Evolutionary conservation across 1,140 invertebrate genomes (phyloP), one percentile per base, ranked within the genome.

Genomic region (Anoplophora glabripennis): DNA sequence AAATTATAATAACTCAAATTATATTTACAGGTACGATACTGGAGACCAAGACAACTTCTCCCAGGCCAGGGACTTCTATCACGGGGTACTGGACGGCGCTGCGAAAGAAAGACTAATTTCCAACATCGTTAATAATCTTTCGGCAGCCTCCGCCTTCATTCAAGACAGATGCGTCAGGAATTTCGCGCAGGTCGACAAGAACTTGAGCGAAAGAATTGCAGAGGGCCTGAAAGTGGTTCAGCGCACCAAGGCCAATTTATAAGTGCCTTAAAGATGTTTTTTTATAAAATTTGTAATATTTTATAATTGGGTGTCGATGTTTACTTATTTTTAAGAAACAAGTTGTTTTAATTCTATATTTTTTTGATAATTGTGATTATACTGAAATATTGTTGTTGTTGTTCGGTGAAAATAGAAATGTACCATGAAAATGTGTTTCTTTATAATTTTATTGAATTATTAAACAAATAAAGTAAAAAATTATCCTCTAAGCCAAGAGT

Each of bases 31-130:
- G 46, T 90, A 89, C 73, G 90, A 96, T 64, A 86, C 85, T 38
- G 84, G 83, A 2, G 86, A 93, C 70, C 93, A 95, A 63, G 94
- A 98, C 69, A 96, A 99, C 75, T 98, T 87, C 75, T 81, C 84
- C 1, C 96, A 99, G 78, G 85, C 86, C 0, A 84, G 81, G 9
- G 68, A 77, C 7, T 96, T 98, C 77, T 99, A 88, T 82, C 84
- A 82, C 18, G 86, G 92, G 64, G 86, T 90, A 1, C 79, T 98
- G 53, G 84, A 87, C 61, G 81, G 84, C 14, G 85, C 82, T 1
- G 90, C 86, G 56, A 84, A 85, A 64, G 78, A 84, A 37, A 82
- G 93, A 40, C 73, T 93, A 49, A 85, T 90, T 1, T 75, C 84
- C 44, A 98, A 98, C 70, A 86, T 98, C 76, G 91, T 86, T 5